phyloP scores from a whole-genome alignment of 2,113 vertebrate genomes.

The Podocnemis expansa region DNA sequence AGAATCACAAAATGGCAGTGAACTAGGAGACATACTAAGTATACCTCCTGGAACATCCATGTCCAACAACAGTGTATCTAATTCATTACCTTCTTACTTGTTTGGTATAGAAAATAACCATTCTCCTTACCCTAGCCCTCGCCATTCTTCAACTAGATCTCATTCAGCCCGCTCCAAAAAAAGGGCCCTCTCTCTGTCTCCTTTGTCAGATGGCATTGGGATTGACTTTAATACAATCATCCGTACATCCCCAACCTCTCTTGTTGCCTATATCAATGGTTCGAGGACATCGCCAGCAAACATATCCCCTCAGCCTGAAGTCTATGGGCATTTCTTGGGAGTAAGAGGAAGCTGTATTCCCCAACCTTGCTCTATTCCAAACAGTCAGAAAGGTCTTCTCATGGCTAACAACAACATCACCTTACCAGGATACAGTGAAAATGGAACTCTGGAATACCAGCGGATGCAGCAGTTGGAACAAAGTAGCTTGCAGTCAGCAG shows the following conservation, averaged over 20 bases:
- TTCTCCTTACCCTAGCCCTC: slow-evolving; percentile 75
- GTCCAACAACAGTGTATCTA: slow-evolving; percentile 78
- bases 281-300: slow-evolving; percentile 84
- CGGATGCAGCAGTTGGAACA: slow-evolving; percentile 86
- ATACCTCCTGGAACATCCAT: slow-evolving; percentile 78
- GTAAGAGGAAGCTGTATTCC: slow-evolving; percentile 91
- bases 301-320: slow-evolving; percentile 86
- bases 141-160: slow-evolving; percentile 74
- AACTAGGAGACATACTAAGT: slow-evolving; percentile 79
- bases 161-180: slow-evolving; percentile 84
- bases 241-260: slow-evolving; percentile 92
- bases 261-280: slow-evolving; percentile 93
- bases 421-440: slow-evolving; percentile 60
- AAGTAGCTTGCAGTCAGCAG: slow-evolving; percentile 68
- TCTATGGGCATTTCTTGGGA: slow-evolving; percentile 93
- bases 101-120: slow-evolving; percentile 81
- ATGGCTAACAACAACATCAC: slow-evolving; percentile 57
- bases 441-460: slow-evolving; percentile 63
- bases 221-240: slow-evolving; percentile 94
- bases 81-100: slow-evolving; percentile 86
- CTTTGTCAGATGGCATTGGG: slow-evolving; percentile 90
- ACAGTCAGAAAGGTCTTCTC: slow-evolving; percentile 70
- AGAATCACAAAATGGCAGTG: slow-evolving; percentile 76
- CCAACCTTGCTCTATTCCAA: slow-evolving; percentile 64
- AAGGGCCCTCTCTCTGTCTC: slow-evolving; percentile 87